Evolutionary conservation across 2,113 vertebrate species (phyloP).

Genomic region (Tetrax tetrax): DNA sequence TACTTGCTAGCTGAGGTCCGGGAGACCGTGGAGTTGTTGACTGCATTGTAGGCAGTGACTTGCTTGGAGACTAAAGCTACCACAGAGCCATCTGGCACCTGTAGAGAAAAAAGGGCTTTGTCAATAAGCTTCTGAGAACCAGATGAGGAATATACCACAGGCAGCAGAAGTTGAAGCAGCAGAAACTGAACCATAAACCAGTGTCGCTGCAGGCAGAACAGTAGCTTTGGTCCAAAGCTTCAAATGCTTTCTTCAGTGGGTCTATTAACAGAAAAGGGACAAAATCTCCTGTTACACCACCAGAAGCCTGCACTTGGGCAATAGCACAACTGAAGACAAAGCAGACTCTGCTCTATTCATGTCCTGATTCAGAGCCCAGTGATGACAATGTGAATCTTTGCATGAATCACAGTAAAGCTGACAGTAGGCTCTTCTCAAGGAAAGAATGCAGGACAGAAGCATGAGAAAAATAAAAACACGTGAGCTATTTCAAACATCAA

Average conservation of each 20-base stretch:
- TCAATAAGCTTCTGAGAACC: not conserved
- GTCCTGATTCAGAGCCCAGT: not conserved
- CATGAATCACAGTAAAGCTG: not conserved
- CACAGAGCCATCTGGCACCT: slow-evolving; percentile 94
- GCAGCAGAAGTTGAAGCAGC: not conserved
- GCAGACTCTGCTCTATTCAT: not conserved
- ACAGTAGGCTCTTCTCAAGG: not conserved
- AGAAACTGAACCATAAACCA: not conserved
- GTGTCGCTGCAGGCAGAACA: not conserved
- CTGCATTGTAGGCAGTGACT: slow-evolving; percentile 95
- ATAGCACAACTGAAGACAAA: not conserved
- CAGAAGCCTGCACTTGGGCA: not conserved
- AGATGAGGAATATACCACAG: not conserved
- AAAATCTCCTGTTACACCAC: not conserved
- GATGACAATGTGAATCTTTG: not conserved
- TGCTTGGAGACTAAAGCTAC: slow-evolving; percentile 97
- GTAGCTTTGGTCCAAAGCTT: not conserved
- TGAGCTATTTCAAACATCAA: not conserved
- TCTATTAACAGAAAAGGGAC: not conserved
- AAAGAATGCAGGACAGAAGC: not conserved
- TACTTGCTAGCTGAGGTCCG: slow-evolving; percentile 98
- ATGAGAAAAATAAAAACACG: not conserved
- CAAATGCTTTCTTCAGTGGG: not conserved
- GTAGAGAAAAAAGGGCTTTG: not conserved
- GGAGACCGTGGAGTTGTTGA: slow-evolving; percentile 96